These are phyloP conservation scores for Akabosia matsudoensis DNA, from an alignment of 1,140 invertebrate genomes.

Conservation along the genomic window DNA sequence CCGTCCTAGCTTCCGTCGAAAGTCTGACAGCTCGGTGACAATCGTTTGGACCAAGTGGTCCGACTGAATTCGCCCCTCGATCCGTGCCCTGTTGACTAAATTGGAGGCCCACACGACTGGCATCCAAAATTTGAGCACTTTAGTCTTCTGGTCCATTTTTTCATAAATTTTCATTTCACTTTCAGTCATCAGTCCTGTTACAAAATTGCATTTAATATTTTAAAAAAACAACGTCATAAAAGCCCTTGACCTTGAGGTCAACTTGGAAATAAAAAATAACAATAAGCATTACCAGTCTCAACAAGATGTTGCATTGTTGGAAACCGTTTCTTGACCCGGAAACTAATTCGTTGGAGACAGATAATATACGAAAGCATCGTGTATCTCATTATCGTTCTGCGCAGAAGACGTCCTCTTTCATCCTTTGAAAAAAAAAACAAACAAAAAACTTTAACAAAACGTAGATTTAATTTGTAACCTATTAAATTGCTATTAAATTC, in stretches of 20 bases:
- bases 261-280: not conserved
- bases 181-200: constrained; percentile 82
- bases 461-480: too few relatives aligned
- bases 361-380: constrained; percentile 83
- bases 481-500: too few relatives aligned
- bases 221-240: too few relatives aligned
- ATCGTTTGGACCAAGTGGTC: constrained; percentile 84
- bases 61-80: constrained; percentile 73
- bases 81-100: constrained; percentile 77
- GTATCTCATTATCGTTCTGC: constrained; percentile 85
- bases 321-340: constrained; percentile 82
- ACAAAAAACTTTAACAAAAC: too few relatives aligned
- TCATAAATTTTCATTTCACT: constrained; percentile 86
- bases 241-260: too few relatives aligned
- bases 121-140: constrained; percentile 91
- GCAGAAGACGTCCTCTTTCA: constrained; percentile 77
- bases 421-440: too few relatives aligned
- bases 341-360: constrained; percentile 77
- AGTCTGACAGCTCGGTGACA: constrained; percentile 76
- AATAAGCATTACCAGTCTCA: constrained; percentile 69
- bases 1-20: constrained; percentile 70
- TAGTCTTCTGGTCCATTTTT: constrained; percentile 77
- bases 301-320: constrained; percentile 86
- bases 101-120: constrained; percentile 86
- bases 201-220: too few relatives aligned